phyloP scores from a whole-genome alignment of 2,888 invertebrate species.

The Chelonus formosanus region DNA sequence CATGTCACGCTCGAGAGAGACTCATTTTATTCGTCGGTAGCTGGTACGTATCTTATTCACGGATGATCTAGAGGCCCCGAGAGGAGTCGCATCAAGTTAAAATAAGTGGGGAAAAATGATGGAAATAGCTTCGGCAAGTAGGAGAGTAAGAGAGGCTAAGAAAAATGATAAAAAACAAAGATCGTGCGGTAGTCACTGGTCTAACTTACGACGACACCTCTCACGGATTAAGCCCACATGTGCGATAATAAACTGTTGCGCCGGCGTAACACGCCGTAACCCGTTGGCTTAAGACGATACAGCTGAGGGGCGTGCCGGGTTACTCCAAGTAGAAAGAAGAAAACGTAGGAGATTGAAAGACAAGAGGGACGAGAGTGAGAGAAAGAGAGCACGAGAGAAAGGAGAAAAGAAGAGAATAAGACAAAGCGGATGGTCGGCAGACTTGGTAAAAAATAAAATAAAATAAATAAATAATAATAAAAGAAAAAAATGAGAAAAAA shows the following conservation, averaged over 20 bases:
- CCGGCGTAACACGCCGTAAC: conserved; percentile 46
- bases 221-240: conserved; percentile 42
- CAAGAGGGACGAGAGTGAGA: too few relatives aligned
- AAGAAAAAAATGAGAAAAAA: too few relatives aligned
- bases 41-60: conserved; percentile 1
- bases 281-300: conserved; percentile 41
- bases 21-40: conserved; percentile 24
- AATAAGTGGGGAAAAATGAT: conserved; percentile 34
- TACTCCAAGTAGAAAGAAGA: conserved; percentile 20
- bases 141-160: background rate
- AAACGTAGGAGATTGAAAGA: too few relatives aligned
- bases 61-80: conserved; percentile 21
- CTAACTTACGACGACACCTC: conserved; percentile 34
- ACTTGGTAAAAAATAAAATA: too few relatives aligned
- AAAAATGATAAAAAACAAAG: conserved; percentile 23
- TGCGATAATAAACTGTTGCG: conserved; percentile 47
- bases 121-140: conserved; percentile 22
- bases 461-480: too few relatives aligned
- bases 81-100: conserved; percentile 23
- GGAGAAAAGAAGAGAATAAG: too few relatives aligned
- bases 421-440: too few relatives aligned
- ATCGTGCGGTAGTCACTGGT: conserved; percentile 33
- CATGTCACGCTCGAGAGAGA: conserved; percentile 24
- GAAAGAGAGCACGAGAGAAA: too few relatives aligned
- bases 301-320: conserved; percentile 37